Base-by-base conservation (phyloP, 1,140 invertebrate genomes). In the Antheraea mylitta region DNA sequence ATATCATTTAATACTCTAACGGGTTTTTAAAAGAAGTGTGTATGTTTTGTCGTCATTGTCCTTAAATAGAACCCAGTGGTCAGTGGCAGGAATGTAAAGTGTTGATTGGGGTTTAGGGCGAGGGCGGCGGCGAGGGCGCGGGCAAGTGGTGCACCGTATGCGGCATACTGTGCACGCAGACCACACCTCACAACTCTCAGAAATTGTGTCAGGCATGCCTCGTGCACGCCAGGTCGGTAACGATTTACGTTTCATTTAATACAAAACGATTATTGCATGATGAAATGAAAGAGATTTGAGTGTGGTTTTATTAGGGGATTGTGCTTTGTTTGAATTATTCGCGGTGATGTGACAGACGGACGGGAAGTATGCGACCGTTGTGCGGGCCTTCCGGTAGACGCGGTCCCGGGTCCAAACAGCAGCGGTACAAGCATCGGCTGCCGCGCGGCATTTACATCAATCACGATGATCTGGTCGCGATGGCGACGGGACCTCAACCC, bases 391-490 rank as follows among this genome's bases (percentile, higher is more conserved):
- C 92, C 69, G 93, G 91, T 65, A 79, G 92, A 62, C 88, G 91
- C 73, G 90, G 91, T 69, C 87, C 92, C 76, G 92, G 86, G 70
- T 76, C 85, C 79, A 94, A 95, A 90, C 94, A 95, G 80, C 95
- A 95, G 88, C 94, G 96, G 62, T 96, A 98, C 93, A 98, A 98
- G 92, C 95, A 97, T 82, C 97, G 97, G 86, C 97, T 98, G 72
- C 98, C 98, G 38, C 95, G 97, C 74, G 98, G 98, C 89, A 98
- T 99, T 96, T 97, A 98, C 93, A 96, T 99, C 86, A 98, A 98
- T 94, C 97, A 99, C 89, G 98, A 99, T 90, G 98, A 99, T 94
- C 94, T 99, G 79, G 95, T 97, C 68, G 95, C 96, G 62, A 95
- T 99, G 93, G 98, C 97, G 45, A 95, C 95, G 87, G 94, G 82